These are phyloP conservation scores for Lapara coniferarum DNA, from an alignment of 2,888 invertebrate genomes.

Conservation along the genomic window DNA sequence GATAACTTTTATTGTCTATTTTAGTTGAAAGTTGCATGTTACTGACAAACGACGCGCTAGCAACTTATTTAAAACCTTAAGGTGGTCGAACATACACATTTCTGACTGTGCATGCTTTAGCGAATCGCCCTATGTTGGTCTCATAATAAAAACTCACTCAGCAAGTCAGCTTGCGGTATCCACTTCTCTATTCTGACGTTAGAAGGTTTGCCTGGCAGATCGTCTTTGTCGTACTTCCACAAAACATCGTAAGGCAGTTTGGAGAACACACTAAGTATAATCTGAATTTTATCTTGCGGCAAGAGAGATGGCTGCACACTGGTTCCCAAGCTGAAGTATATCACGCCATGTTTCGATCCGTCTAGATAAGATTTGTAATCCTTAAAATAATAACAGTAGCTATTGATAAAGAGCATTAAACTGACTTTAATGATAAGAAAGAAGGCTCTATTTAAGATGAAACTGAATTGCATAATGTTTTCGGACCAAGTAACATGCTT, in stretches of 20 bases:
- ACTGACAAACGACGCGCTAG: no score
- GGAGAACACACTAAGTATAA: constrained; percentile 59
- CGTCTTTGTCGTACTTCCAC: constrained; percentile 72
- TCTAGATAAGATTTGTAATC: constrained; percentile 62
- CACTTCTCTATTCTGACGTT: constrained; percentile 72
- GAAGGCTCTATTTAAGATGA: no score
- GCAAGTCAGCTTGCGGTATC: constrained; percentile 73
- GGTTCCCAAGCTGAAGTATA: constrained; percentile 74
- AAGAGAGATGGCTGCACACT: constrained; percentile 58
- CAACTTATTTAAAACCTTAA: no score
- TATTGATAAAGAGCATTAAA: no score
- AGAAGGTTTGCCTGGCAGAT: constrained; percentile 53
- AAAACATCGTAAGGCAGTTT: constrained; percentile 68
- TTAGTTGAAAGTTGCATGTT: no score
- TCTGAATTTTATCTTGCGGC: constrained; percentile 53
- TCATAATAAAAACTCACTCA: constrained; percentile 50
- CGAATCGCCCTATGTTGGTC: no score
- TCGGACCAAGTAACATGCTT: no score
- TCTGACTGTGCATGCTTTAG: no score
- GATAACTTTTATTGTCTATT: no score
- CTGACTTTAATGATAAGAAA: no score
- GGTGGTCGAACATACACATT: no score
- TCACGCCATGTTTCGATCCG: constrained; percentile 63
- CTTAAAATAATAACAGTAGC: constrained; percentile 37
- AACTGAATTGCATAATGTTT: no score